Evolutionary conservation across 2,113 vertebrate species (phyloP).

Genomic region (Ammodytes marinus): DNA sequence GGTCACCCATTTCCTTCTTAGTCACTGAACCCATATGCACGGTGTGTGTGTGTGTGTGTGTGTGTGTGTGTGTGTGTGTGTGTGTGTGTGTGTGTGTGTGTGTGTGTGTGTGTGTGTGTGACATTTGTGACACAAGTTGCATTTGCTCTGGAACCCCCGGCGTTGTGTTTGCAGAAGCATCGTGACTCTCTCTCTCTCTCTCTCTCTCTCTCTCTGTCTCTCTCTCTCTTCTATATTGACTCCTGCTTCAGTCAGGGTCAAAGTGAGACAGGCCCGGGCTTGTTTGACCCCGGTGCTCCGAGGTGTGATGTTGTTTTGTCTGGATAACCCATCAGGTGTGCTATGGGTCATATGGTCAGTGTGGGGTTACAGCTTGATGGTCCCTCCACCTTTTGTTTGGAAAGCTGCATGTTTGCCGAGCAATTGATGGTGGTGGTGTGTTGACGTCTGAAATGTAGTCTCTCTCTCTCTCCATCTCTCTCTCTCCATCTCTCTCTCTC

Average conservation of each 20-base stretch:
- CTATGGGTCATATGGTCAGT: conserved; percentile 50
- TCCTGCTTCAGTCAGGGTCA: conserved; percentile 34
- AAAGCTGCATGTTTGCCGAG: conserved; percentile 26
- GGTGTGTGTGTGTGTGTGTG: no score
- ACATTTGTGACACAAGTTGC: neutral
- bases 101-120: no score
- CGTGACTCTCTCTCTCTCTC: neutral
- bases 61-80: no score
- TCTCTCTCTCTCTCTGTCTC: no score
- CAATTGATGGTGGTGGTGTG: conserved; percentile 31
- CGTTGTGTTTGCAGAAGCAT: conserved; percentile 43
- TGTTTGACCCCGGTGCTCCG: conserved; percentile 51
- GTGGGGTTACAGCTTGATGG: conserved; percentile 33
- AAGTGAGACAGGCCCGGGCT: conserved; percentile 57
- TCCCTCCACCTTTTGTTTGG: conserved; percentile 40
- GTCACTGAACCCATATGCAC: conserved; percentile 15
- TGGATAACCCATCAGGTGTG: conserved; percentile 38
- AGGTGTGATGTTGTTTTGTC: conserved; percentile 63
- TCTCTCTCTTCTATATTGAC: neutral
- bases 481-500: no score
- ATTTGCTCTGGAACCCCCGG: neutral
- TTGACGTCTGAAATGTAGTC: conserved; percentile 28
- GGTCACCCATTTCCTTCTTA: conserved; percentile 44
- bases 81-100: no score
- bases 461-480: no score